Conservation (phyloP, 2,888 invertebrate genomes). For the Athrips mouffetella region DNA sequence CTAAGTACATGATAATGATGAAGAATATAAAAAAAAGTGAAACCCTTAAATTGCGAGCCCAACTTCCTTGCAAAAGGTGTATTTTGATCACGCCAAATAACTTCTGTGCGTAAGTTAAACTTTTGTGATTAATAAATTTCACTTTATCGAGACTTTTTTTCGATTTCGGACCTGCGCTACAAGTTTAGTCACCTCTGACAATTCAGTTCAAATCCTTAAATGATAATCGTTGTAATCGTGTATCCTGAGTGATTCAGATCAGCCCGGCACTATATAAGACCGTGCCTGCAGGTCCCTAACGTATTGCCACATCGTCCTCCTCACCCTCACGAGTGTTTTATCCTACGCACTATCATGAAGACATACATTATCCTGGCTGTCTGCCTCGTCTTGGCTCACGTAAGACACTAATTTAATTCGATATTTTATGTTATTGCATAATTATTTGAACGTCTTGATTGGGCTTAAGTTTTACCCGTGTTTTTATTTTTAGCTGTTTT, state of each 20-base stretch:
- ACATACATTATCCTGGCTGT: constrained; percentile 56
- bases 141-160: too few species aligned
- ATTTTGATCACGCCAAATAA: too few species aligned
- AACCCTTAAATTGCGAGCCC: too few species aligned
- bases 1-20: too few species aligned
- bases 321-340: neutral
- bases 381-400: constrained; percentile 63
- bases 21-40: too few species aligned
- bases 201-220: constrained; percentile 25
- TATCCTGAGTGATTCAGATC: constrained; percentile 28
- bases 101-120: too few species aligned
- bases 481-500: neutral
- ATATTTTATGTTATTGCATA: neutral
- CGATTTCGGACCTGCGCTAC: constrained; percentile 14
- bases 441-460: neutral
- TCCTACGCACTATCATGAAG: constrained; percentile 58
- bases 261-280: constrained; percentile 41
- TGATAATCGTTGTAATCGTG: constrained; percentile 35
- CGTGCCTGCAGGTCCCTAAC: constrained; percentile 1
- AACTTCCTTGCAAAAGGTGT: too few species aligned
- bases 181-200: constrained; percentile 41
- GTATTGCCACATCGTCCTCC: constrained; percentile 2
- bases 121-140: too few species aligned
- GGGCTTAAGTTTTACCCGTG: neutral
- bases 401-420: constrained; percentile 30